Evolutionary conservation across 2,888 invertebrate genomes (phyloP), one percentile per base, ranked within the genome.

Genomic region (Parnassius smintheus): DNA sequence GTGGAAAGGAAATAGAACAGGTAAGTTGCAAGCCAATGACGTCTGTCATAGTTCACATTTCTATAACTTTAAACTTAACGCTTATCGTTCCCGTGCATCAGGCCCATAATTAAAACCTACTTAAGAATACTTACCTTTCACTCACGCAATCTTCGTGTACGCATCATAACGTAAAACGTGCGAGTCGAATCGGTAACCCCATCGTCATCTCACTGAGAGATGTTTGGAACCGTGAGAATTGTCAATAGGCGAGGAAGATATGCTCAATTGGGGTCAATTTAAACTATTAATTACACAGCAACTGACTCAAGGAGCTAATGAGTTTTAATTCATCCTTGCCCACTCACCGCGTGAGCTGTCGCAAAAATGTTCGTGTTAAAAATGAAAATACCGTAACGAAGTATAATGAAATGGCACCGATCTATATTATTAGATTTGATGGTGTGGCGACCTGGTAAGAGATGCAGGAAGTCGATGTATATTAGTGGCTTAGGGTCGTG

Each of bases 201-300:
- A 25, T 18, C 9, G 49, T 13, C 49, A 49, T 13, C 11, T 44
- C 22, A n/a, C 51, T 35, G 12, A 35, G 51, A 57, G 52, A 56
- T 45, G 49, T 25, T 46, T 35, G 25, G 45, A 18, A 59, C 62
- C 62, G 62, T 62, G 62, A 59, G 62, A 62, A 62, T 49, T 62
- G 56, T 57, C 56, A 56, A 62, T 62, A 62, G 45, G 25, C 49
- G n/a, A 44, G 13, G 18, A 42, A 25, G 12, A 46, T 25, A 53
- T 13, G 25, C 44, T n/a, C 62, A 62, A 62, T 62, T 62, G 62
- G 59, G 58, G 62, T 62, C 59, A 62, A 62, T 59, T 62, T 50
- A 55, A 54, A 62, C 54, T 45, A 62, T 55, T 59, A 62, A 62
- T 62, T 62, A 58, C 58, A 54, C 50, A 50, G n/a, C 49, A 13